A percentile compares a stretch with the other conserved stretches of the same genome.
Evolutionary conservation across 2,797 vertebrate species (phyloP).

Genomic region (Staurois parvus): DNA sequence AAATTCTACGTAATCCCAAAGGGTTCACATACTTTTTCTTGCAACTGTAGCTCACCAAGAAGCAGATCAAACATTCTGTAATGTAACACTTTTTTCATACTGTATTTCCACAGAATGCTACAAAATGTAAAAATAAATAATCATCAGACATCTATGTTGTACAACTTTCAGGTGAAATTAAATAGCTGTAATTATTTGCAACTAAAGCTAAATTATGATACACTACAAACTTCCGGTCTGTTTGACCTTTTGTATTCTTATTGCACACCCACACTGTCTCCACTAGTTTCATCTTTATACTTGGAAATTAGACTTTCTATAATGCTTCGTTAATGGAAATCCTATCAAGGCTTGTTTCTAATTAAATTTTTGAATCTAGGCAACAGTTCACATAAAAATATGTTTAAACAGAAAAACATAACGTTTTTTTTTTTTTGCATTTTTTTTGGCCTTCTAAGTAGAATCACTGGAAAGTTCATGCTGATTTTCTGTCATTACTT

Average conservation of each 20-base stretch:
- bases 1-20: too few species aligned
- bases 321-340: background rate
- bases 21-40: too few species aligned
- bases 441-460: too few species aligned
- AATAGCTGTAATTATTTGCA: slow-evolving; percentile 1
- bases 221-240: background rate
- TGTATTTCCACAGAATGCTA: too few species aligned
- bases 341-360: background rate
- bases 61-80: background rate
- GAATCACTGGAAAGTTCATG: too few species aligned
- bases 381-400: background rate
- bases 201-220: slow-evolving; percentile 15
- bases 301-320: background rate
- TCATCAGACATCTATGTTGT: background rate
- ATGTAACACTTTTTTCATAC: background rate
- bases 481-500: too few species aligned
- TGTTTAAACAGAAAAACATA: too few species aligned
- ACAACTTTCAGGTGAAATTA: background rate
- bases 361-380: background rate
- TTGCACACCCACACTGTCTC: background rate
- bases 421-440: too few species aligned
- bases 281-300: background rate
- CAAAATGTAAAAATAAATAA: too few species aligned
- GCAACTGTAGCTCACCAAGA: background rate
- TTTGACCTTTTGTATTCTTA: slow-evolving; percentile 8